Evolutionary conservation across 2,797 vertebrate genomes (phyloP), one percentile per base, ranked within the genome.

Genomic region (Acropternis orthonyx): DNA sequence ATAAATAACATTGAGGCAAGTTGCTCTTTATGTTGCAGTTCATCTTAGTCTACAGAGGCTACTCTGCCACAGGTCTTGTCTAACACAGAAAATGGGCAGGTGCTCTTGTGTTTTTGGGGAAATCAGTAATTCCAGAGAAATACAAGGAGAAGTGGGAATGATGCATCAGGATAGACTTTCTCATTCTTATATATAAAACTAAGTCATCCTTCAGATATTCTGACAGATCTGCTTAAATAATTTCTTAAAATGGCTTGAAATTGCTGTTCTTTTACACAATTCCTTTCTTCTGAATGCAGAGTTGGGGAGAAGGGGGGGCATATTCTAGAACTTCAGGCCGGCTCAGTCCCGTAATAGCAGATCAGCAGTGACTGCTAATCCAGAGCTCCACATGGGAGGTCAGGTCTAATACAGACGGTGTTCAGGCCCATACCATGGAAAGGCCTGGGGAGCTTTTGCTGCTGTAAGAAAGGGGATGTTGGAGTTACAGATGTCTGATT

Each of bases 381-480:
- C 6, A 2, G 43, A 73, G 46, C 19, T 36, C 51, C 73, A 21
- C 0, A 0, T 67, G 51, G 2, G 6, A 26, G 37, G 39, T 44
- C 84, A 72, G 7, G 4, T 51, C 46, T 28, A 1, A 7, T 2
- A 5, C 0, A 3, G 52, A 15, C 39, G 1, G 0, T 56, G 9
- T 28, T 51, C 36, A 41, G 28, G 36, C 30, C 21, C n/a, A 1
- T 4, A 10, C n/a, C n/a, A 2, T 14, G 9, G 56, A 14, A 41
- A 15, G 23, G 28, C 59, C 55, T 37, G 48, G 20, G 43, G 12
- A 15, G 28, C 49, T 71, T 63, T 28, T 36, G 46, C 48, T 77
- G 75, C 44, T 17, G 0, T 14, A 16, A 16, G 23, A 52, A 20
- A 28, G 32, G 55, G 52, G 24, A 7, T 49, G 10, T 20, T 72